These are phyloP conservation scores for Pissodes strobi DNA, from an alignment of 1,140 invertebrate species.

Conservation along the genomic window DNA sequence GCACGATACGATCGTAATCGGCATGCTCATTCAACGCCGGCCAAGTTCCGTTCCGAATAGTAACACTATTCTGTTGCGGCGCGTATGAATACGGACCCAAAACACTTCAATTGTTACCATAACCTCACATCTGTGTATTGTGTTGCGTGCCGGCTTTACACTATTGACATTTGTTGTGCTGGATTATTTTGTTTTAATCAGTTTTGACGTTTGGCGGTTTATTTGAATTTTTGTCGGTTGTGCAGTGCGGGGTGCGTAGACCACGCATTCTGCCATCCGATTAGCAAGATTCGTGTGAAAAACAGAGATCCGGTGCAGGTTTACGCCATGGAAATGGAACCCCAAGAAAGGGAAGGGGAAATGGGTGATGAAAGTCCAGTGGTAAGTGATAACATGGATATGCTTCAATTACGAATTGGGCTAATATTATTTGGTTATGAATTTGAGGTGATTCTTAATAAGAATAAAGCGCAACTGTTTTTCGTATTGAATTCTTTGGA, in stretches of 20 bases:
- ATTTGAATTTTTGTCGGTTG: constrained; percentile 7
- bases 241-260: constrained; percentile 47
- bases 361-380: constrained; percentile 65
- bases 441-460: no score
- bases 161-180: neutral
- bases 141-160: constrained; percentile 4
- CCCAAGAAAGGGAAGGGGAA: constrained; percentile 74
- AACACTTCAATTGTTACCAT: neutral
- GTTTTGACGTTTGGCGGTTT: neutral
- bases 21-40: constrained; percentile 23
- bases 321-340: constrained; percentile 81
- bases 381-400: no score
- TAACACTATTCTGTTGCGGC: constrained; percentile 6
- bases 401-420: no score
- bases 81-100: neutral
- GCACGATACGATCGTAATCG: constrained; percentile 14
- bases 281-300: constrained; percentile 89
- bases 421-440: no score
- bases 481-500: no score
- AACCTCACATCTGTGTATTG: constrained; percentile 10
- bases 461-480: no score
- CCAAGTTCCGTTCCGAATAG: constrained; percentile 21
- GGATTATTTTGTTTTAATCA: constrained; percentile 5
- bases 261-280: constrained; percentile 53
- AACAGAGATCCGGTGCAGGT: constrained; percentile 83